Evolutionary conservation across 2,888 invertebrate genomes (phyloP), one percentile per base, ranked within the genome.

Genomic region (Allacma fusca): DNA sequence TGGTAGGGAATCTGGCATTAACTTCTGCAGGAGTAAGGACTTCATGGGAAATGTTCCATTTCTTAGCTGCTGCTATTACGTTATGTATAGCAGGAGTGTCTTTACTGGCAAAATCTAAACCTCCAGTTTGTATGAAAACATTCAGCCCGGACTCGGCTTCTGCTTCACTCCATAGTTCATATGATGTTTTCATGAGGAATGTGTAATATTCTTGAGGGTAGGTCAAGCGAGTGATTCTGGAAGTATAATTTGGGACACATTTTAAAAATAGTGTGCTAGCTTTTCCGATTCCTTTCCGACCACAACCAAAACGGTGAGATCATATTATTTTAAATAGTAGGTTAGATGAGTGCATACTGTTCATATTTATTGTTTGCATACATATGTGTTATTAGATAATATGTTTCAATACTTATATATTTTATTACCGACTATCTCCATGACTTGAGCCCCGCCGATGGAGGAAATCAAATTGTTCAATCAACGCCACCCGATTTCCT

Each of bases 391-490:
- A n/a, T n/a, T n/a, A n/a, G n/a, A n/a, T n/a, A n/a, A n/a, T n/a
- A n/a, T n/a, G n/a, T n/a, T n/a, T n/a, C n/a, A n/a, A n/a, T n/a
- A n/a, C n/a, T n/a, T n/a, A n/a, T n/a, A n/a, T n/a, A n/a, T n/a
- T n/a, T 34, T 9, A 4, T 50, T 44, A 83, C 82, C 83, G 80
- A 26, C 81, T 81, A 21, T 82, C 81, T 2, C 83, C 83, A 76
- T 83, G 83, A 77, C 82, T 82, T 7, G 83, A 82, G 1, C 83
- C 83, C 19, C 78, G 75, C n/a, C 79, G 50, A 57, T 83, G 81
- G 7, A 83, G 77, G 50, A 80, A 81, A 50, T 83, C 82, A 75
- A 80, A 83, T 64, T 83, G 82, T 26, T 83, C 83, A 29, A 83
- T 57, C n/a, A 83, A 71, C 5, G 82, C 71, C 0, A 79, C 78